Evolutionary conservation across 2,113 vertebrate species (phyloP).

Genomic region (Siniperca chuatsi): DNA sequence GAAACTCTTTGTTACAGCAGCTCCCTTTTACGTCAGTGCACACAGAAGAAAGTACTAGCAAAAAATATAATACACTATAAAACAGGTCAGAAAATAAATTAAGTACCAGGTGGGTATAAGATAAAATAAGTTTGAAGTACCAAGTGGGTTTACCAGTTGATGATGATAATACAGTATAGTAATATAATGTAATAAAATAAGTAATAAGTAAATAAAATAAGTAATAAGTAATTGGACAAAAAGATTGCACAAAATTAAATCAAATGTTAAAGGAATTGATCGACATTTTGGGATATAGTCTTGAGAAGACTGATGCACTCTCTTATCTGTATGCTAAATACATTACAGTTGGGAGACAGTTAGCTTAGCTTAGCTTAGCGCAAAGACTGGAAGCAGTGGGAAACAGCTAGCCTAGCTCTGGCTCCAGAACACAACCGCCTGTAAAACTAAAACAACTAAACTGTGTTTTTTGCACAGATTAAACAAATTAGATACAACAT

Average conservation of each 20-base stretch:
- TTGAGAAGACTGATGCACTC: neutral
- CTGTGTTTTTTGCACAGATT: neutral
- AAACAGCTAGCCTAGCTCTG: neutral
- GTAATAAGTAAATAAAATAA: no score
- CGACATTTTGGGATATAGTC: neutral
- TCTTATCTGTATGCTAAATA: neutral
- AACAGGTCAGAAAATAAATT: no score
- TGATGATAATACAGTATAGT: no score
- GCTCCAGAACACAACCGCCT: neutral
- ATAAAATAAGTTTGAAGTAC: no score
- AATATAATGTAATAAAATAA: no score
- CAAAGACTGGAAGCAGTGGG: neutral
- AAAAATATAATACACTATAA: no score
- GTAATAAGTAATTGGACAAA: no score
- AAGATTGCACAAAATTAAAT: neutral
- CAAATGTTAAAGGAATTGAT: neutral
- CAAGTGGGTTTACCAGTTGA: no score
- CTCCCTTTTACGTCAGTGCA: no score
- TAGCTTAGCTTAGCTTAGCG: conserved; percentile 22
- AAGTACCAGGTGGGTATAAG: no score
- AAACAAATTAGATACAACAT: neutral
- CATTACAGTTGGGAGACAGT: neutral
- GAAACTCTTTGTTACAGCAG: no score
- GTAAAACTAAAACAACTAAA: neutral
- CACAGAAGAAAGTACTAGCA: no score